Base-by-base conservation (phyloP, 2,797 vertebrate genomes). In the Otus scops region DNA sequence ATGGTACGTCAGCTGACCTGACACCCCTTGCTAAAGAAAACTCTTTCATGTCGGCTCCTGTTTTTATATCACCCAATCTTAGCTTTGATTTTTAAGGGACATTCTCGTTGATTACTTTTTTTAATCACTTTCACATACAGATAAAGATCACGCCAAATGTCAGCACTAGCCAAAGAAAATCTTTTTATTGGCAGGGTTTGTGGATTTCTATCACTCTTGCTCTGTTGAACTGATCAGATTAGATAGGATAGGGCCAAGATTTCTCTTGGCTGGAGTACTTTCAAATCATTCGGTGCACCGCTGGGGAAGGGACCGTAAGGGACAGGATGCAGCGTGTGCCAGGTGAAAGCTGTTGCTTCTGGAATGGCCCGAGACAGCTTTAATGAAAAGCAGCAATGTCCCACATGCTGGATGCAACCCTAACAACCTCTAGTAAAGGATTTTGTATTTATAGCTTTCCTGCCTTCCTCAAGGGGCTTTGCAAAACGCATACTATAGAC, bases 211-310 rank as follows among this genome's bases (percentile, higher is more conserved):
- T 95, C 77, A 53, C 68, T 90, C 65, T 47, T 89, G 76, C 67
- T 91, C 86, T 70, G 65, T 30, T 92, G 78, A 95, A 59, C 67
- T 94, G 79, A 90, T 97, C 92, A 78, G 65, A 95, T 88, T 84
- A 92, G 81, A 91, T 63, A 94, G 28, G 54, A 85, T 75, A 84
- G 47, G 92, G 85, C 90, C 93, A 97, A 95, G 63, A 90, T 84
- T 88, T 88, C 88, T 81, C 88, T 96, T 95, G 86, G 74, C 78
- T 92, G 34, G 74, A 45, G 21, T 43, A 34, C 71, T 94, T 97
- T 51, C 59, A 92, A 73, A 88, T 89, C 78, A 64, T 39, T 84
- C 53, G 54, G 39, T 34, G 43, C 86, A 96, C 51, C 1, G 0
- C 64, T 93, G 89, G 67, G 89, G 57, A 93, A 82, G 39, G 67